Evolutionary conservation across 1,140 invertebrate species (phyloP).

Genomic region (Dreissena rostriformis): DNA sequence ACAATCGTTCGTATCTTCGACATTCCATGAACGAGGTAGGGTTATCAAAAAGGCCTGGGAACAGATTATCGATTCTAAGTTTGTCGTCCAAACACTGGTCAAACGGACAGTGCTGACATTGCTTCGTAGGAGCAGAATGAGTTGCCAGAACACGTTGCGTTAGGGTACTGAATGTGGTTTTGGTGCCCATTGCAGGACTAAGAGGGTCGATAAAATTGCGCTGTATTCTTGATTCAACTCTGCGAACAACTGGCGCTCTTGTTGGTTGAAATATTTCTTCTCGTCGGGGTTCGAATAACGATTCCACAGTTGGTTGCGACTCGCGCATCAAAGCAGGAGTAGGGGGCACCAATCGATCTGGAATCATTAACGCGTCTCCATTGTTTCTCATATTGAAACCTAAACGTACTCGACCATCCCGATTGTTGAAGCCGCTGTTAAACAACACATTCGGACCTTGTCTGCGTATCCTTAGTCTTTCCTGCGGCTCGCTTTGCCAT

Average conservation of each 20-base stretch:
- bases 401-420: background rate
- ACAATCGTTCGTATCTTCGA: conserved; percentile 42
- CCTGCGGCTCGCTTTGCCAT: background rate
- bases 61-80: conserved; percentile 32
- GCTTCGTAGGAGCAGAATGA: conserved; percentile 10
- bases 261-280: background rate
- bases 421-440: background rate
- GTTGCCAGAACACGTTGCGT: conserved; percentile 18
- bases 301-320: conserved; percentile 1
- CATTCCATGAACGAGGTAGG: conserved; percentile 45
- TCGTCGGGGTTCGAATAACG: background rate
- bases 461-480: background rate
- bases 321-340: background rate
- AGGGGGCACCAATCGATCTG: background rate
- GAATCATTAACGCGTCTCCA: background rate
- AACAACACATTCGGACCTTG: background rate
- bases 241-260: conserved; percentile 2
- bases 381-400: background rate
- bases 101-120: conserved; percentile 53
- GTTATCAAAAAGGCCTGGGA: conserved; percentile 49
- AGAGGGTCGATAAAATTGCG: conserved; percentile 36
- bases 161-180: background rate
- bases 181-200: background rate
- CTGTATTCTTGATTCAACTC: conserved; percentile 9
- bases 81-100: conserved; percentile 52